phyloP scores from a whole-genome alignment of 2,113 vertebrate species.

The Australoheros scitulus region DNA sequence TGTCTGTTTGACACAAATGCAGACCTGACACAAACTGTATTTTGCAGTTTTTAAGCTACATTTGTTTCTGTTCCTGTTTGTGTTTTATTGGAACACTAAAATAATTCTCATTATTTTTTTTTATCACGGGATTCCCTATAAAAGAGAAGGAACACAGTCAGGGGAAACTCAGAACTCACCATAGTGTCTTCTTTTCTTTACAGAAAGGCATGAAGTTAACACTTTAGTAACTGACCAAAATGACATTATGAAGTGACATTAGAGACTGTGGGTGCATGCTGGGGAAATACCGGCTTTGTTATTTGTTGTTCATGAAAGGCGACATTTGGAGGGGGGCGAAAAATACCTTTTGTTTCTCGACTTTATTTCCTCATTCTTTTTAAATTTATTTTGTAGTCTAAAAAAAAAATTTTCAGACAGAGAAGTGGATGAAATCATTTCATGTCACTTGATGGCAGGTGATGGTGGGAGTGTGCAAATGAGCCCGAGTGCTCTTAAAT shows the following conservation, averaged over 20 bases:
- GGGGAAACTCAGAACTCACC: constrained; percentile 26
- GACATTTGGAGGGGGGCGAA: background rate
- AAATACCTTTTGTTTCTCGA: background rate
- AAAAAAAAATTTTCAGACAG: background rate
- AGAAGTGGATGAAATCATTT: constrained; percentile 23
- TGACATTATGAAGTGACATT: background rate
- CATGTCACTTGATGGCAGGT: background rate
- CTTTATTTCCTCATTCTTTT: background rate
- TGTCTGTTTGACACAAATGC: too few relatives aligned
- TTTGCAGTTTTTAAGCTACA: background rate
- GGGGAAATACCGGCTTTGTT: constrained; percentile 30
- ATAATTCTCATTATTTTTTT: constrained; percentile 1
- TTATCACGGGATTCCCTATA: background rate
- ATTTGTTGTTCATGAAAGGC: background rate
- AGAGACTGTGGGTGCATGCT: background rate
- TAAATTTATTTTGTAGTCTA: background rate
- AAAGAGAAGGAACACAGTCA: constrained; percentile 17
- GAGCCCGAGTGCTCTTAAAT: background rate
- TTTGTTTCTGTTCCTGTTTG: constrained; percentile 6
- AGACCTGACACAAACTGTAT: too few relatives aligned
- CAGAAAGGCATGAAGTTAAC: background rate
- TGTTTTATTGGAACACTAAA: background rate
- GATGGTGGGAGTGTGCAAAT: background rate
- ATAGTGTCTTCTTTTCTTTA: background rate
- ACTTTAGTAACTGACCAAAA: background rate